Evolutionary conservation across 2,797 vertebrate species (phyloP), one percentile per base, ranked within the genome.

Genomic region (Chaetodon trifasciatus): DNA sequence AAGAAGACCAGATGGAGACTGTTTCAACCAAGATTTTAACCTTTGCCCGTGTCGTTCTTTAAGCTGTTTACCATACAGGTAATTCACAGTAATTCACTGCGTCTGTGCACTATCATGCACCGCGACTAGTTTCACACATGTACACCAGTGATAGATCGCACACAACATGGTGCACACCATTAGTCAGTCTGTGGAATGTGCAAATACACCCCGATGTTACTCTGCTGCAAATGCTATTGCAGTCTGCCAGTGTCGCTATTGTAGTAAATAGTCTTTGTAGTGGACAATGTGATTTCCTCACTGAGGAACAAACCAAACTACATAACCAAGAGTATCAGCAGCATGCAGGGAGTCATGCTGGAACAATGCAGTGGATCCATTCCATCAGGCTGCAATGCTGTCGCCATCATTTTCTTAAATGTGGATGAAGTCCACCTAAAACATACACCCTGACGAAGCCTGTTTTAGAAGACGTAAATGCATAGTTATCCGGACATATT

Each of bases 311-410:
- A 10, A 74, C 46, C 61, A 60, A 67, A 28, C 60, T 79, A 62
- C 77, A 86, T 39, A 56, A 84, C 73, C 82, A 60, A 57, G 67
- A 81, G 47, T 49, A 15, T 78, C 85, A 84, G 90, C 85, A 88
- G 75, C 91, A 93, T 94, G 93, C 93, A 92, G 84, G 62, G 77
- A 86, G 60, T 77, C 92, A 92, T 93, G 92, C 85, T 87, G 77
- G 62, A 82, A 82, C 82, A 82, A 85, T 85, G 89, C 91, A 89
- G 67, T 66, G 81, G 71, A 81, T 67, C 68, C 83, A 78, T 85
- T 82, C 82, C 70, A 74, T 75, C 76, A 75, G 49, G 62, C 32
- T 78, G 69, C 65, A 68, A 35, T 21, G 19, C 23, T 46, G 47
- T 64, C n/a, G 16, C 13, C 49, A n/a, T 57, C 2, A 8, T 32